A percentile compares a stretch with the other conserved stretches of the same genome.
Evolutionary conservation across 2,113 vertebrate species (phyloP).

Genomic region (Gila orcuttii): DNA sequence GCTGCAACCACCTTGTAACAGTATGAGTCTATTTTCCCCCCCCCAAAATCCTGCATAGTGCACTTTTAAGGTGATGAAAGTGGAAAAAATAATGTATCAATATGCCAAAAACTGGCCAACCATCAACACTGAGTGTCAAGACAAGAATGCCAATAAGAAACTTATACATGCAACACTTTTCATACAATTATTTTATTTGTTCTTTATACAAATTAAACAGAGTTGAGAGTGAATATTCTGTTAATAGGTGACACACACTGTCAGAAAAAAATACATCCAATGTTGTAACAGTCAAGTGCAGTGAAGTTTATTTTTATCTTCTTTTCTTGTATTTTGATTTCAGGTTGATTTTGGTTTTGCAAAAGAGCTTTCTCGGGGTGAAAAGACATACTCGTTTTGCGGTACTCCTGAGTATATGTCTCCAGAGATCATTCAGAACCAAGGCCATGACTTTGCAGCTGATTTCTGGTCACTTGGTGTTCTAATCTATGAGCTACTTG

Average conservation of each 20-base stretch:
- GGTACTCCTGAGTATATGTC: slow-evolving; percentile 85
- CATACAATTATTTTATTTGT: not conserved
- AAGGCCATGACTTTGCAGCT: slow-evolving; percentile 83
- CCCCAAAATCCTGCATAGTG: too few species aligned
- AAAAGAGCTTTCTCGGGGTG: slow-evolving; percentile 75
- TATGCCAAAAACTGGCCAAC: not conserved
- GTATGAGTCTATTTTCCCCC: too few species aligned
- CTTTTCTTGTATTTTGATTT: not conserved
- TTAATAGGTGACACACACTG: not conserved
- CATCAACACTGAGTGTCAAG: not conserved
- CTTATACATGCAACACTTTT: not conserved
- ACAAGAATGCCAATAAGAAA: not conserved
- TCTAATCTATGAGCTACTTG: slow-evolving; percentile 80
- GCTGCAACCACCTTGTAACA: too few species aligned
- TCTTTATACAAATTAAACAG: not conserved
- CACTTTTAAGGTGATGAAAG: not conserved
- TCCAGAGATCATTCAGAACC: slow-evolving; percentile 84
- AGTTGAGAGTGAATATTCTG: not conserved
- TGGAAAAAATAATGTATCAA: not conserved
- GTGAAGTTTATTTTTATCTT: not conserved
- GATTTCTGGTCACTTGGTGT: slow-evolving; percentile 85
- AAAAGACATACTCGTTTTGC: slow-evolving; percentile 84
- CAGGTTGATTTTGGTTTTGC: slow-evolving; percentile 87
- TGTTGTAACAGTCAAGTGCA: too few species aligned
- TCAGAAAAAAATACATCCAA: not conserved